phyloP scores from a whole-genome alignment of 2,797 vertebrate genomes.

The Myotis daubentonii region DNA sequence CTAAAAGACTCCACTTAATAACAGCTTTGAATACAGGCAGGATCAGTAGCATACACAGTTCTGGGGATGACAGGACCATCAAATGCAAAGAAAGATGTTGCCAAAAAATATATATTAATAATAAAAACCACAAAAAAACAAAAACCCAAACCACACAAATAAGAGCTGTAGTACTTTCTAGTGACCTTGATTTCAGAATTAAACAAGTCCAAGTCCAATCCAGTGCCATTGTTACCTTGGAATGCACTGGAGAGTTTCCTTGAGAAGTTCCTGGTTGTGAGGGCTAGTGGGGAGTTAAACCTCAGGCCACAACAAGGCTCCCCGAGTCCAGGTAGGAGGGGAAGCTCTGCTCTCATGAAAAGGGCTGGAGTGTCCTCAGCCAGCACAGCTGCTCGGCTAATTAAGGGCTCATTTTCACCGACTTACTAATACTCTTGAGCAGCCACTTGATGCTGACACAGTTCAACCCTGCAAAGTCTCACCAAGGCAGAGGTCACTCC shows the following conservation, averaged over 20 bases:
- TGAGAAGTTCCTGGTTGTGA: conserved; percentile 81
- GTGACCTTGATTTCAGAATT: conserved; percentile 90
- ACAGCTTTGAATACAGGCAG: conserved; percentile 91
- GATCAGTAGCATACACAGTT: conserved; percentile 89
- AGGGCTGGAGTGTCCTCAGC: conserved; percentile 47
- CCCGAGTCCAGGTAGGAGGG: conserved; percentile 18
- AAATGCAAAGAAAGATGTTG: conserved; percentile 89
- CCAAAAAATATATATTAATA: conserved; percentile 74
- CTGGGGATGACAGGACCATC: conserved; percentile 87
- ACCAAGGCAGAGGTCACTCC: neutral
- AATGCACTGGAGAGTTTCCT: conserved; percentile 81
- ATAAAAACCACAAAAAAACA: neutral
- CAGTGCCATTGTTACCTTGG: conserved; percentile 83
- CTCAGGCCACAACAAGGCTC: conserved; percentile 72
- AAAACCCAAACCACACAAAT: conserved; percentile 80
- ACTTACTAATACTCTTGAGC: neutral
- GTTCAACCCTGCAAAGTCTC: neutral
- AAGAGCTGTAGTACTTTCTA: conserved; percentile 86
- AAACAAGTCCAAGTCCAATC: conserved; percentile 86
- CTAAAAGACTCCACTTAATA: conserved; percentile 93
- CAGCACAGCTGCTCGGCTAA: conserved; percentile 63
- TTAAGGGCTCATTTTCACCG: conserved; percentile 67
- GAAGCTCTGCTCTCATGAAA: neutral
- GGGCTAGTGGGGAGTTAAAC: conserved; percentile 7
- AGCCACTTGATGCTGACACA: neutral